These are phyloP conservation scores for Calliopsis andreniformis DNA, from an alignment of 1,140 invertebrate species.

Conservation along the genomic window DNA sequence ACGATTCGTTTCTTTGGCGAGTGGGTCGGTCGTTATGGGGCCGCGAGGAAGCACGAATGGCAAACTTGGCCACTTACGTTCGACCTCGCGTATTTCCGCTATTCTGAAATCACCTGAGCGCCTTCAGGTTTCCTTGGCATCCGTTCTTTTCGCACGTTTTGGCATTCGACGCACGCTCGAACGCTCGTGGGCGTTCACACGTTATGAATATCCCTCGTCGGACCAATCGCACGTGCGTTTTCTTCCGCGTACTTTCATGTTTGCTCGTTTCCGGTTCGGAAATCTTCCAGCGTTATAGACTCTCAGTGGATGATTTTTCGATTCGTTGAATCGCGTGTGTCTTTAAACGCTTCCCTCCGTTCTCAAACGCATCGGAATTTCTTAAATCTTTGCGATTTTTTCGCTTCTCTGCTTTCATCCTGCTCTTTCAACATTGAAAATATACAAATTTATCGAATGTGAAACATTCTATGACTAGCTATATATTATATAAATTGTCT, in stretches of 20 bases:
- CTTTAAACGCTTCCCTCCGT: constrained; percentile 20
- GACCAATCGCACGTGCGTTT: constrained; percentile 64
- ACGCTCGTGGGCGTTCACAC: constrained; percentile 67
- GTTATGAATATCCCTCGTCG: constrained; percentile 70
- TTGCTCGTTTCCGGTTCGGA: constrained; percentile 59
- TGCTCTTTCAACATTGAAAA: background rate
- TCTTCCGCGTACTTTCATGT: constrained; percentile 65
- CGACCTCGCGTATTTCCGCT: constrained; percentile 26
- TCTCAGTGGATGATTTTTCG: constrained; percentile 40
- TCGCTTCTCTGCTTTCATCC: background rate
- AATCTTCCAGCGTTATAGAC: constrained; percentile 48
- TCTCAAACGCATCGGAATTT: background rate
- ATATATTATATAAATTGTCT: background rate
- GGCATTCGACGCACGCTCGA: constrained; percentile 65
- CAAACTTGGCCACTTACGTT: constrained; percentile 48
- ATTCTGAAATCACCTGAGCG: constrained; percentile 34
- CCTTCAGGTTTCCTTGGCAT: constrained; percentile 51
- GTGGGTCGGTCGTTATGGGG: constrained; percentile 42
- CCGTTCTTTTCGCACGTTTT: constrained; percentile 63
- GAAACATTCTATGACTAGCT: background rate
- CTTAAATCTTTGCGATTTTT: too few species aligned
- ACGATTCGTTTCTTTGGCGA: constrained; percentile 48
- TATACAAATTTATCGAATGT: background rate
- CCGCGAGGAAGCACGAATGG: constrained; percentile 35
- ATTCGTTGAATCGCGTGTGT: constrained; percentile 27